These are phyloP conservation scores for Phytoseiulus persimilis DNA, from an alignment of 2,888 invertebrate species.

Conservation along the genomic window DNA sequence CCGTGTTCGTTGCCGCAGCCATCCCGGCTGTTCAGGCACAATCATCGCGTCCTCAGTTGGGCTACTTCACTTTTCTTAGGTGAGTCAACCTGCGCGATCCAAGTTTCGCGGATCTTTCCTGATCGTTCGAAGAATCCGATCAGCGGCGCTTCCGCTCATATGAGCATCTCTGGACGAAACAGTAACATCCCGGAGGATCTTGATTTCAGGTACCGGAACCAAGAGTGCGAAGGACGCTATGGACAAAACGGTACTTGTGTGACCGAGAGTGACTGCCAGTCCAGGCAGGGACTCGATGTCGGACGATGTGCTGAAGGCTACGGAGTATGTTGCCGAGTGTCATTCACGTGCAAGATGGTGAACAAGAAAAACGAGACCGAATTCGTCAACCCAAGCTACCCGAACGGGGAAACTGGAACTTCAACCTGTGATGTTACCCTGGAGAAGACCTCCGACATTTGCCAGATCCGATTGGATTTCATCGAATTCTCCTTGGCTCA, in stretches of 20 bases:
- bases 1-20: background rate
- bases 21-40: background rate
- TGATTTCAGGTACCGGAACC: constrained; percentile 63
- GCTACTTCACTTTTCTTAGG: constrained; percentile 32
- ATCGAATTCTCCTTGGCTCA: constrained; percentile 58
- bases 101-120: background rate
- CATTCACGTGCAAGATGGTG: constrained; percentile 41
- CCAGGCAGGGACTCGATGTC: constrained; percentile 63
- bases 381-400: constrained; percentile 74
- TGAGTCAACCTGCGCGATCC: background rate
- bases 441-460: constrained; percentile 68
- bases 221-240: constrained; percentile 62
- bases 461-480: constrained; percentile 69
- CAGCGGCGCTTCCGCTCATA: background rate
- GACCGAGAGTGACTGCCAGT: constrained; percentile 58
- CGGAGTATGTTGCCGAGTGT: constrained; percentile 62
- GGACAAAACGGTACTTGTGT: constrained; percentile 65
- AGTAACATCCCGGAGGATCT: too few species aligned
- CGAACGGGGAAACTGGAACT: constrained; percentile 65
- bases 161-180: background rate
- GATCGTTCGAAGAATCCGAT: too few species aligned
- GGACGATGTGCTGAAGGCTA: constrained; percentile 65
- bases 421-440: constrained; percentile 76
- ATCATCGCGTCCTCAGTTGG: constrained; percentile 28
- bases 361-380: constrained; percentile 69